Conservation (phyloP, 2,797 vertebrate species). For the Hypotaenidia okinawae region DNA sequence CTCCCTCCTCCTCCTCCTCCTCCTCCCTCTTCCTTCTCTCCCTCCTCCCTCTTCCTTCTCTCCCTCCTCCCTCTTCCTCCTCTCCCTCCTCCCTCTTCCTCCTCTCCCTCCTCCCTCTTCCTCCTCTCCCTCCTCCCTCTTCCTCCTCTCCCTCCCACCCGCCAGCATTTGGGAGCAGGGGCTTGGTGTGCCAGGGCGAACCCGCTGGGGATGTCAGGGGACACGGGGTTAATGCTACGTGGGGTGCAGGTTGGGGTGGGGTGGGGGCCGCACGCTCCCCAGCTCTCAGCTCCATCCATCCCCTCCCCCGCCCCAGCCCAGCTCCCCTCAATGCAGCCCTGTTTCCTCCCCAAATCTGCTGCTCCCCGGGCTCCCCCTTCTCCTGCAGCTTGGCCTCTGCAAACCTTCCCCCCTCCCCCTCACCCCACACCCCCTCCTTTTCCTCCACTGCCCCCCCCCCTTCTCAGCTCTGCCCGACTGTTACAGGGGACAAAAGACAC, state of each 20-base stretch:
- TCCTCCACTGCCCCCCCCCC: neutral
- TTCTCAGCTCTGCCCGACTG: neutral
- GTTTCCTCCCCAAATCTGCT: neutral
- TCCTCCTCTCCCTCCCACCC: neutral
- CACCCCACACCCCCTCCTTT: no score
- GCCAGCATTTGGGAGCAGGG: neutral
- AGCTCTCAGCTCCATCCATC: neutral
- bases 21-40: no score
- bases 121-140: no score
- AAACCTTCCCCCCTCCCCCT: neutral
- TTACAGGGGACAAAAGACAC: neutral
- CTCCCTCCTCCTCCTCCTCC: no score
- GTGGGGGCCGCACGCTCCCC: fast-evolving
- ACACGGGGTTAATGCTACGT: fast-evolving
- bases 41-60: no score
- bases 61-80: neutral
- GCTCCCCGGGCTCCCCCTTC: neutral
- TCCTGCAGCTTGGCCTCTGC: neutral
- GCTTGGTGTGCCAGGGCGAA: neutral
- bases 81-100: no score
- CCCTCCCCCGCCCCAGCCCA: neutral
- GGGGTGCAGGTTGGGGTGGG: neutral
- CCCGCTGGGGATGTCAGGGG: neutral
- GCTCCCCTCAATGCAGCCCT: neutral
- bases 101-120: no score